phyloP scores from a whole-genome alignment of 2,888 invertebrate genomes.

The Neelides folsomi region DNA sequence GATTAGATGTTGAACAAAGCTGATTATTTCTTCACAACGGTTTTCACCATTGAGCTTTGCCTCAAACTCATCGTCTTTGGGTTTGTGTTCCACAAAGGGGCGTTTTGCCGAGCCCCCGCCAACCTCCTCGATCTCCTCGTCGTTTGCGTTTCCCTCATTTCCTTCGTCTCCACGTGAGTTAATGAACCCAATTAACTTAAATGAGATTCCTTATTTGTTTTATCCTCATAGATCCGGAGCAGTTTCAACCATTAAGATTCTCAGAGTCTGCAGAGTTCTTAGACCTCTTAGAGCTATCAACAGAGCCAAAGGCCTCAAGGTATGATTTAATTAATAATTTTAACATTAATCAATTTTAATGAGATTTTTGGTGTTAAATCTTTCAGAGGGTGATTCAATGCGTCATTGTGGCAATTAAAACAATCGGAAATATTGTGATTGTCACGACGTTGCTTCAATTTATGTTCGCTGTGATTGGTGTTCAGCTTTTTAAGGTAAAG shows the following conservation, averaged over 20 bases:
- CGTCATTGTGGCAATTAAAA: constrained; percentile 44
- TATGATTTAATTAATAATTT: constrained; percentile 29
- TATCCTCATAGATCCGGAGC: constrained; percentile 35
- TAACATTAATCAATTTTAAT: not conserved
- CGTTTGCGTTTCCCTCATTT: constrained; percentile 47
- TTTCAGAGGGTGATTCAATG: constrained; percentile 49
- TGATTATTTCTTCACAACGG: constrained; percentile 49
- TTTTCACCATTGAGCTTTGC: constrained; percentile 49
- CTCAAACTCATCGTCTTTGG: constrained; percentile 48
- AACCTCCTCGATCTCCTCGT: constrained; percentile 49
- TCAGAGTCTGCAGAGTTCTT: constrained; percentile 46
- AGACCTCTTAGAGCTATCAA: constrained; percentile 50
- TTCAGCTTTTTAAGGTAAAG: constrained; percentile 48
- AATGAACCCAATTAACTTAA: not conserved
- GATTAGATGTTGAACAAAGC: constrained; percentile 46
- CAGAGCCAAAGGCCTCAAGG: constrained; percentile 49
- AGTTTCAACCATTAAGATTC: constrained; percentile 49
- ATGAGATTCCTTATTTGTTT: too few relatives aligned
- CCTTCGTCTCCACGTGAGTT: constrained; percentile 43
- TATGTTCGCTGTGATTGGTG: constrained; percentile 52
- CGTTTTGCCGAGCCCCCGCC: constrained; percentile 49
- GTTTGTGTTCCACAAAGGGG: constrained; percentile 46
- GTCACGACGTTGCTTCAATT: constrained; percentile 49
- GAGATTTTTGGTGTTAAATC: constrained; percentile 15
- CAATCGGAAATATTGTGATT: constrained; percentile 48